Base-by-base conservation (phyloP, 2,113 vertebrate species). In the Mormyrus iriodes region DNA sequence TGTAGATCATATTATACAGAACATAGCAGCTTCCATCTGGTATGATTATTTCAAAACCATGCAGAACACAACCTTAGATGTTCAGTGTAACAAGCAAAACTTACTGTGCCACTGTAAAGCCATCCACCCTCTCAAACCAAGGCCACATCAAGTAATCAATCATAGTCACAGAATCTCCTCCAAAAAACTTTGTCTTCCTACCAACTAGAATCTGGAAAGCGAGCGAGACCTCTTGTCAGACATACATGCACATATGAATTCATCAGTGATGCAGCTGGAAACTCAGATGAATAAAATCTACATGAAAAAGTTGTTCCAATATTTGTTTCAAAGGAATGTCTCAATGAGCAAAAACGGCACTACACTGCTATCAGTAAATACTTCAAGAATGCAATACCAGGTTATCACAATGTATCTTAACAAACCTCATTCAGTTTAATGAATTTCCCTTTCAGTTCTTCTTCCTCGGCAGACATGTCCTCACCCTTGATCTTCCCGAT, bases 81-180 rank as follows among this genome's bases (percentile, higher is more conserved):
- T 27, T 89, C 51, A 6, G 73, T 12, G 61, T 2, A 58, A 88
- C 8, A 44, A 87, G 49, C 49, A 52, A 82, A 90, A 93, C 97
- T 95, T 95, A 99, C 98, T 96, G 92, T 17, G 92, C 85, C 90
- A 98, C 87, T 0, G 95, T 92, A 53, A 94, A 90, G 1, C 89
- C 0, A 88, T 96, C 95, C 51, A 97, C 89, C n/a, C 97, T 96
- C 93, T 99, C 97, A 95, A 99, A 98, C 96, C 97, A 99, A 0
- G 98, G 98, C 97, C 97, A 99, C 44, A 99, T 96, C 95, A 99
- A 92, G 93, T 98, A 99, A 93, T 99, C 98, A 49, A 97, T 90
- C 98, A 99, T 97, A 51, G 97, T 96, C 91, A 96, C 0, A 0
- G 95, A 94, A 89, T 94, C 93, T 3, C 97, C 97, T 2, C 96